Evolutionary conservation across 2,888 invertebrate genomes (phyloP), one percentile per base, ranked within the genome.

Genomic region (Choreutis nemorana): DNA sequence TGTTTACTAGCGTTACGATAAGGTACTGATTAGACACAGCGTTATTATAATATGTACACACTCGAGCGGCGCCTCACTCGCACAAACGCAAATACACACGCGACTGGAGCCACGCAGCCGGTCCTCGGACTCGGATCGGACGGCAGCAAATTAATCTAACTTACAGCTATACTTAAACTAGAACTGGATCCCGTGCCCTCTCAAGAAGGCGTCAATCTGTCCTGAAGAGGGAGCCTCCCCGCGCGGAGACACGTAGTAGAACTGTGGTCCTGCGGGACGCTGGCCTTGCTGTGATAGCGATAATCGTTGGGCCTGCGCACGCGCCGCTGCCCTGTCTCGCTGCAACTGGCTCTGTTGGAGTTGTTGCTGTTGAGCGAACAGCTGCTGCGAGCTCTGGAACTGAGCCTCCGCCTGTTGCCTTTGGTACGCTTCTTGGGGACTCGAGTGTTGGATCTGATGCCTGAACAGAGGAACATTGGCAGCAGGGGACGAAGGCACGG

Each of bases 151-250:
- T 8, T 59, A 56, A 53, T 51, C 66, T 64, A 67, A 52, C 50
- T 58, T 59, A 48, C 28, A 33, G 39, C 39, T 46, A 42, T 37
- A 42, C 48, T 43, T 46, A 36, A 45, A 49, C 72, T 83, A 85
- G 60, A 81, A 83, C 55, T 84, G 83, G 49, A 86, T 83, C 55
- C 84, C 84, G 57, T 85, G 85, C 32, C 87, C 88, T 61, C 90
- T 82, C 36, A 91, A 82, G 71, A 90, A 91, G 32, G 89, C 87
- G 56, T 90, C 90, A 48, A 91, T 89, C 57, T 90, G 90, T 4
- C 90, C 88, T 21, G 83, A 77, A 23, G 87, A 83, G 16, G 53
- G 48, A 0, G 58, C 51, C 33, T 85, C 73, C 1, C 59, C 75
- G 28, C 73, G 67, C 1, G 83, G 83, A 16, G 84, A 82, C 16